Evolutionary conservation across 2,113 vertebrate species (phyloP), one percentile per base, ranked within the genome.

Genomic region (Podiceps cristatus): DNA sequence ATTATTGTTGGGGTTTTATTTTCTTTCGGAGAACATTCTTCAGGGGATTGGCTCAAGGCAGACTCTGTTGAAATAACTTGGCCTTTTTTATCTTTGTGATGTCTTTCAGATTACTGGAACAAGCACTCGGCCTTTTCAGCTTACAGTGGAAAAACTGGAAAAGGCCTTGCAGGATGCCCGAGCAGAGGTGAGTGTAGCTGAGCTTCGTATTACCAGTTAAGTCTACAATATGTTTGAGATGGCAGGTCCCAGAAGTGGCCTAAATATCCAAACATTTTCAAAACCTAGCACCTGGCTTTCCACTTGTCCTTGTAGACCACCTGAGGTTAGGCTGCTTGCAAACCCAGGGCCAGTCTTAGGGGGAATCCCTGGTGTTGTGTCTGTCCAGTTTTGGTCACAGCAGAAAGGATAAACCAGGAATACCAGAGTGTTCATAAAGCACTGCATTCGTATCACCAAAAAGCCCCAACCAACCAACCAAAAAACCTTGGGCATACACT

Each of bases 141-240:
- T 99, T 44, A 99, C 99, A 3, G 99, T 99, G 62, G 98, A 98
- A 86, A 99, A 99, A 97, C 98, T 99, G 93, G 99, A 99, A 93
- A 97, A 96, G 85, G 98, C 98, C 80, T 96, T 99, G 69, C 95
- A 98, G 90, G 98, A 97, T 90, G 99, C 99, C 17, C 97, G 6
- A n/a, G 95, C 98, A 91, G 97, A 99, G 97, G 98, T 99, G 66
- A 93, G 90, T 45, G 44, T 55, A 84, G 59, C 60, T 73, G 37
- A 90, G 45, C 31, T 83, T 73, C n/a, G 18, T 33, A 8, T 60
- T 47, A 7, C 16, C 22, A 7, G 18, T 42, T 27, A 64, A 35
- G 2, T 56, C 67, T 73, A 25, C 18, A 23, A 27, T 53, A 28
- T 19, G 9, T 49, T 86, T 73, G 82, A 92, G 67, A 33, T 2